Base-by-base conservation (phyloP, 2,888 invertebrate species). In the Lagria hirta region DNA sequence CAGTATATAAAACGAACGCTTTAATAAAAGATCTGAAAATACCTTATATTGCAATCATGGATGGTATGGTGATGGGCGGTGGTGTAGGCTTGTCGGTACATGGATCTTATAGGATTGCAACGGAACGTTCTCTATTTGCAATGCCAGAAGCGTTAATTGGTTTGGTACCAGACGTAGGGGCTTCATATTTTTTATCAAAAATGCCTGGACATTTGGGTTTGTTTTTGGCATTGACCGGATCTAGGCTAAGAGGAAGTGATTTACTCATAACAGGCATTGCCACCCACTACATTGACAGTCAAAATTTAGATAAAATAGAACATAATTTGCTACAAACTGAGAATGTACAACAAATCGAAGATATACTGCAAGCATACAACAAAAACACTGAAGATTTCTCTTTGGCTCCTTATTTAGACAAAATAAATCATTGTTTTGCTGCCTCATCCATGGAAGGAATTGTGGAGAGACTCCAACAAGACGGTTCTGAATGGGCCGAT, bases 121-220 rank as follows among this genome's bases (percentile, higher is more conserved):
- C 97, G 0, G 98, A 99, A 68, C 85, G 82, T 57, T 95, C 97
- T 0, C 61, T 96, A 15, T 91, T 97, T 68, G 96, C 98, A 0
- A 99, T 99, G 98, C 99, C 99, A 0, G 99, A 99, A 75, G 97
- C 97, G 0, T 91, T 88, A n/a, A 95, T 99, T 58, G 98, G 96
- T 4, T 74, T 98, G 20, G 93, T 96, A 65, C 95, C 98, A 1
- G 99, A 99, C 76, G 97, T 97, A 4, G 99, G 99, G 1, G 96
- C 90, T 0, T 88, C 91, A 1, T 86, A 92, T 64, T 94, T 98
- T 68, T 74, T 99, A 36, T 87, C 98, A 0, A 79, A 91, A 48
- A 70, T 99, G 27, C 78, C 80, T 40, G 91, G 90, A 8, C 86
- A 89, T 65, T 75, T 98, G 22, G 98, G 99, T 37, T 71, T 86